Conservation (phyloP, 2,888 invertebrate genomes). For the Itoplectis maculator region DNA sequence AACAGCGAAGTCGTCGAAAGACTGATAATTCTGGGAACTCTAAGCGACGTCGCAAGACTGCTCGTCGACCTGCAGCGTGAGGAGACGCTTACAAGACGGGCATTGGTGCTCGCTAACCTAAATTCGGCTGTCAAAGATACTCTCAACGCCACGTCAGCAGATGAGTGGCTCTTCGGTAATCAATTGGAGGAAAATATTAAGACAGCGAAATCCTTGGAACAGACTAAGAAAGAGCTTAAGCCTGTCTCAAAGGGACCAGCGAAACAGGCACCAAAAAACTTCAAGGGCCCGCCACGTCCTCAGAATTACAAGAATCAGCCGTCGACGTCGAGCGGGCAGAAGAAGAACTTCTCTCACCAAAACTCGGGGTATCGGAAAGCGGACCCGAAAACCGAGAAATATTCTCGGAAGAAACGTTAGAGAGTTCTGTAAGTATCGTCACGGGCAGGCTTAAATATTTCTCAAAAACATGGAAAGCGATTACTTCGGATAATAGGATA, state of each 20-base stretch:
- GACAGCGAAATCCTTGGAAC: conserved; percentile 55
- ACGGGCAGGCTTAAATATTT: conserved; percentile 46
- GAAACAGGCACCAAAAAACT: conserved; percentile 41
- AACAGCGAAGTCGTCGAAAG: conserved; percentile 39
- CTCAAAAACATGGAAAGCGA: conserved; percentile 22
- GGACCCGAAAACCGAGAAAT: neutral
- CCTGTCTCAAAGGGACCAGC: conserved; percentile 11
- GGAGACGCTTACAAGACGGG: conserved; percentile 57
- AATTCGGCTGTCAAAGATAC: conserved; percentile 59
- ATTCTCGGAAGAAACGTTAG: conserved; percentile 21
- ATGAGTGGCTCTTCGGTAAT: conserved; percentile 64
- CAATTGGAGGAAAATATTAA: conserved; percentile 57
- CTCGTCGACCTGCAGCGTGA: conserved; percentile 65
- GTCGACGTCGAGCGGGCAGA: conserved; percentile 44
- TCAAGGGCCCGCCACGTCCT: conserved; percentile 33
- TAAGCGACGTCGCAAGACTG: conserved; percentile 55
- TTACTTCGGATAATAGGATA: conserved; percentile 41
- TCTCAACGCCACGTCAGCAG: conserved; percentile 52
- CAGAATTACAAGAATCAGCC: conserved; percentile 3
- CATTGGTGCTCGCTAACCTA: conserved; percentile 49
- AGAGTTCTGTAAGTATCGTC: conserved; percentile 41
- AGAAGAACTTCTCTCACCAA: conserved; percentile 7
- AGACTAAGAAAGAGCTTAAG: conserved; percentile 48
- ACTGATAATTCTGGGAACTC: conserved; percentile 38
- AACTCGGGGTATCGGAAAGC: conserved; percentile 12